Conservation (phyloP, 2,113 vertebrate species). For the Cichladusa arquata region DNA sequence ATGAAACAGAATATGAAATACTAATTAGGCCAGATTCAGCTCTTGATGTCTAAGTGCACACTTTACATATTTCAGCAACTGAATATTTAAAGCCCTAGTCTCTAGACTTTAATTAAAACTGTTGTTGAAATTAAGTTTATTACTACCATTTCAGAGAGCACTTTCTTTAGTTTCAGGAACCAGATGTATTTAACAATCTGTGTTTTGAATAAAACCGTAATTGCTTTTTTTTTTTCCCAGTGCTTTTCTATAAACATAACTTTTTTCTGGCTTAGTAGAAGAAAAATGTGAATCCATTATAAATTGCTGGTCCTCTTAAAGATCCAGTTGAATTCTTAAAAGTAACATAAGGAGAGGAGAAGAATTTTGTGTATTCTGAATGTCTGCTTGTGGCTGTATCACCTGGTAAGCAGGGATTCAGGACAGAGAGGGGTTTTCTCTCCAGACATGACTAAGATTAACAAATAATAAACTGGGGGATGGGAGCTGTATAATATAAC, state of each 20-base stretch:
- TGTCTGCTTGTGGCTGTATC: not conserved
- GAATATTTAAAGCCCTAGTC: constrained; percentile 38
- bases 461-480: not conserved
- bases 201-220: constrained; percentile 67
- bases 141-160: constrained; percentile 57
- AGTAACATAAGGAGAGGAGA: not conserved
- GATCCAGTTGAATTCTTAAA: not conserved
- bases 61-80: constrained; percentile 2
- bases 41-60: not conserved
- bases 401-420: not conserved
- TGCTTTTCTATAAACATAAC: constrained; percentile 11
- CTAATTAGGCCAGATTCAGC: not conserved
- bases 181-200: constrained; percentile 65
- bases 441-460: not conserved
- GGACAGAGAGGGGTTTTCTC: not conserved
- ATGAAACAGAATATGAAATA: not conserved
- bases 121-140: constrained; percentile 66
- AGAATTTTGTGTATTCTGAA: not conserved
- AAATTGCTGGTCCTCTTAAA: not conserved
- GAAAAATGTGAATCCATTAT: not conserved
- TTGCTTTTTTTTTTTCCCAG: constrained; percentile 38
- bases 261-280: constrained; percentile 1
- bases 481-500: not conserved
- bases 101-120: constrained; percentile 67
- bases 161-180: constrained; percentile 61